phyloP scores from a whole-genome alignment of 2,113 vertebrate genomes.

The Odontesthes bonariensis region DNA sequence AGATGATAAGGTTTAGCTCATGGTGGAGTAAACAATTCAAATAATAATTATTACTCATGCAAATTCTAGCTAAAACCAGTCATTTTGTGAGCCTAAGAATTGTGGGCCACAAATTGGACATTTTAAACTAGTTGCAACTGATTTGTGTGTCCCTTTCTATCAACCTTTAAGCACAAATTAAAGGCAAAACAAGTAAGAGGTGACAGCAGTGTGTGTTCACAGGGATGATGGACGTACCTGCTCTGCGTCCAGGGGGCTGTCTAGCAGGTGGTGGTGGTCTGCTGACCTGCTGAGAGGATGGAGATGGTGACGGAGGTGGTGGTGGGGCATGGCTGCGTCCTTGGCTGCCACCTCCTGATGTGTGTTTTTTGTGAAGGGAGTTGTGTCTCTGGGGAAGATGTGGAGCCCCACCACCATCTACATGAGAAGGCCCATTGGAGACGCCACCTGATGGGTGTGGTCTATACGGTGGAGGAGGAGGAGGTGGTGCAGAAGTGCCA shows the following conservation, averaged over 20 bases:
- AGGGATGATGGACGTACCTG: conserved; percentile 61
- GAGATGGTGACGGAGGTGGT: conserved; percentile 75
- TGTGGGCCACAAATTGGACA: too few relatives aligned
- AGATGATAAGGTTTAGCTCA: too few relatives aligned
- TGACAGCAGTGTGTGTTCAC: not conserved
- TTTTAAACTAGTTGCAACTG: too few relatives aligned
- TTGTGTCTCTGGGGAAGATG: conserved; percentile 96
- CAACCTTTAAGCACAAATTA: too few relatives aligned
- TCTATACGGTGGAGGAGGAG: conserved; percentile 90
- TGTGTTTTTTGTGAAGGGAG: conserved; percentile 90
- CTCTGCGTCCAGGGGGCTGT: conserved; percentile 83
- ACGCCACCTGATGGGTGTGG: conserved; percentile 80
- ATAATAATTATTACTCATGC: too few relatives aligned
- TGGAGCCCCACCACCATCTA: conserved; percentile 87
- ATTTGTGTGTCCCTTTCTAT: too few relatives aligned
- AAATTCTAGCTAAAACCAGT: too few relatives aligned
- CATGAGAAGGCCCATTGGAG: conserved; percentile 89
- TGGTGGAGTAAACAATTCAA: too few relatives aligned
- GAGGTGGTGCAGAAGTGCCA: conserved; percentile 83
- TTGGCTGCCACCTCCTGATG: conserved; percentile 79
- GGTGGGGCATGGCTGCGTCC: conserved; percentile 83
- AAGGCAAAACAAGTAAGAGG: too few relatives aligned
- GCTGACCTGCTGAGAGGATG: conserved; percentile 65
- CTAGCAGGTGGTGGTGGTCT: conserved; percentile 83
- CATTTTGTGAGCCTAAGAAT: too few relatives aligned